Evolutionary conservation across 2,888 invertebrate species (phyloP).

Genomic region (Heliconius sara): DNA sequence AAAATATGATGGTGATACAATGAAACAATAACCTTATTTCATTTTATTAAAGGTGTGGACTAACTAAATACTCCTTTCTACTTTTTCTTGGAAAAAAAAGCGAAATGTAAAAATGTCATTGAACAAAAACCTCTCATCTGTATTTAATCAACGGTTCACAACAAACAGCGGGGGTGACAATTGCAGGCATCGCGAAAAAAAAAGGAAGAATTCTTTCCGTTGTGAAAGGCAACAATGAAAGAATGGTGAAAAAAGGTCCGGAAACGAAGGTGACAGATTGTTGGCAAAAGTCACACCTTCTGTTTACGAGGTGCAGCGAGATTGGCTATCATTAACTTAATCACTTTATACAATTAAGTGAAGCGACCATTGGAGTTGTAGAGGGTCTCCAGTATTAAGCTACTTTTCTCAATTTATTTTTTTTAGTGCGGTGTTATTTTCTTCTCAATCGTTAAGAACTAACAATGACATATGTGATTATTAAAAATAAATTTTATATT

Average conservation of each 20-base stretch:
- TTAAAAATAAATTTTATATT: background rate
- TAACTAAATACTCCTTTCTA: background rate
- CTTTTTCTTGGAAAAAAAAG: background rate
- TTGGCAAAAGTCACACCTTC: slow-evolving; percentile 83
- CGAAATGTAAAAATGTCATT: slow-evolving; percentile 21
- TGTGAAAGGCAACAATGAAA: slow-evolving; percentile 79
- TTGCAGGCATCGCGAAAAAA: slow-evolving; percentile 72
- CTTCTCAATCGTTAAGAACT: slow-evolving; percentile 21
- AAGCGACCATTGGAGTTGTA: slow-evolving; percentile 72
- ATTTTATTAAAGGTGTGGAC: background rate
- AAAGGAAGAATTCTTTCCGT: slow-evolving; percentile 78
- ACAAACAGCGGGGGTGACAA: slow-evolving; percentile 82
- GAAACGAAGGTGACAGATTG: slow-evolving; percentile 83
- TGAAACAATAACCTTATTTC: background rate
- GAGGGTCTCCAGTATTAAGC: slow-evolving; percentile 60
- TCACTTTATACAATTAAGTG: slow-evolving; percentile 82
- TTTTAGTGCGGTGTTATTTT: slow-evolving; percentile 34
- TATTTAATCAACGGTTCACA: slow-evolving; percentile 79
- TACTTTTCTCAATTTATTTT: slow-evolving; percentile 33
- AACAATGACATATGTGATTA: background rate
- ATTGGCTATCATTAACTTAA: slow-evolving; percentile 84
- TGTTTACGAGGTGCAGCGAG: slow-evolving; percentile 77
- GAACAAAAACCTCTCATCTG: slow-evolving; percentile 65
- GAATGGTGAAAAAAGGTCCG: slow-evolving; percentile 72
- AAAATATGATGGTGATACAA: slow-evolving; percentile 50